Conservation (phyloP, 2,113 vertebrate genomes). For the Irena cyanogastra region DNA sequence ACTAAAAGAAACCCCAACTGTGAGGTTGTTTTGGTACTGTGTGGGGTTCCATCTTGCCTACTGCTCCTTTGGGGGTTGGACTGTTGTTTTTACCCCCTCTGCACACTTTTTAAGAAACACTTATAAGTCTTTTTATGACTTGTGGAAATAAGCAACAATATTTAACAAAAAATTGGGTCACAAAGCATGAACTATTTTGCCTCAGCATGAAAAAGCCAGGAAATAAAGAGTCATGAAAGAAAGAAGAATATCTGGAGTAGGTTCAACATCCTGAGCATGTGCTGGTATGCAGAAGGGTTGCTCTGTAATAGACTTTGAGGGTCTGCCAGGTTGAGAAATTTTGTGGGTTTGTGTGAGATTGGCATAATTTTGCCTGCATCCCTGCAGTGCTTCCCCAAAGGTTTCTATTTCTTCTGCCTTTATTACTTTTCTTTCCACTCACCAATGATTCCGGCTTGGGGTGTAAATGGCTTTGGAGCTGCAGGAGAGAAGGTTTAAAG, state of each 20-base stretch:
- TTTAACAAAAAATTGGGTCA: conserved; percentile 16
- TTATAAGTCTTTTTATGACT: too few species aligned
- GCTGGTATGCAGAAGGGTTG: not conserved
- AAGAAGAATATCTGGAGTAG: not conserved
- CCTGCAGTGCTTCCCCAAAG: not conserved
- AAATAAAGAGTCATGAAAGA: conserved; percentile 48
- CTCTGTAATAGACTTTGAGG: not conserved
- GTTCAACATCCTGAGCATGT: not conserved
- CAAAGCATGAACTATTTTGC: conserved; percentile 48
- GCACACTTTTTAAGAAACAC: not conserved
- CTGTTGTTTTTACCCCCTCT: not conserved
- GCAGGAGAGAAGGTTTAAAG: not conserved
- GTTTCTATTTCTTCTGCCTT: not conserved
- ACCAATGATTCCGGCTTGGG: not conserved
- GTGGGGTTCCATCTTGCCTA: not conserved
- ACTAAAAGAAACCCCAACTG: not conserved
- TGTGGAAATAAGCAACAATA: not conserved
- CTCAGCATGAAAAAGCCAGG: conserved; percentile 29
- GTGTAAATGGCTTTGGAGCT: not conserved
- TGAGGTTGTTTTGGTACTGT: not conserved
- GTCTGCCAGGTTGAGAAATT: not conserved
- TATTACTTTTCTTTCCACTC: not conserved
- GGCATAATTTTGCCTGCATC: not conserved
- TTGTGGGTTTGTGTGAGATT: not conserved
- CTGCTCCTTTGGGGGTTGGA: not conserved